Percentiles rank a stretch among this genome's conserved stretches.
phyloP scores from a whole-genome alignment of 2,888 invertebrate species.

The Eupithecia inturbata region DNA sequence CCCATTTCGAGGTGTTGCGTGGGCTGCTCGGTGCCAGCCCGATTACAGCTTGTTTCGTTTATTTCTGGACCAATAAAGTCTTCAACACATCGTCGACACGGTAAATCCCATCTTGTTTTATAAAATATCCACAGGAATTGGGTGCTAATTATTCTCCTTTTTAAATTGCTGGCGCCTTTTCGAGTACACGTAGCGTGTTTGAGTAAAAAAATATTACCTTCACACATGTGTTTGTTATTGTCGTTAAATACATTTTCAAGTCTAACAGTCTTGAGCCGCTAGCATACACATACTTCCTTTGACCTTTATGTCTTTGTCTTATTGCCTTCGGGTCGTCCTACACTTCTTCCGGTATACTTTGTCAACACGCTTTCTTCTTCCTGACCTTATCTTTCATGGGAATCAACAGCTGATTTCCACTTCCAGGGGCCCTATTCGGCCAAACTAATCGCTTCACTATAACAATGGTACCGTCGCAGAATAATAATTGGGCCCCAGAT shows the following conservation, averaged over 20 bases:
- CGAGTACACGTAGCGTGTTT: no score
- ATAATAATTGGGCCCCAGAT: neutral
- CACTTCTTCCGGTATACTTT: neutral
- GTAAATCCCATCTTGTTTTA: neutral
- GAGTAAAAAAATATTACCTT: no score
- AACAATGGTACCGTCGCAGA: neutral
- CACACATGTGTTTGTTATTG: no score
- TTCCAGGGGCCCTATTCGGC: neutral
- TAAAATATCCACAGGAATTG: neutral
- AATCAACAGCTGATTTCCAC: neutral
- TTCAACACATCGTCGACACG: slow-evolving; percentile 17
- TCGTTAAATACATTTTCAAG: neutral
- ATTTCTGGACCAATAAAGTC: slow-evolving; percentile 35
- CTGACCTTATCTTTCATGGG: slow-evolving; percentile 3
- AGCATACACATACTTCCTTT: neutral
- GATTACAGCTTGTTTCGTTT: slow-evolving; percentile 35
- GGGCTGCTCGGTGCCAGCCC: slow-evolving; percentile 50
- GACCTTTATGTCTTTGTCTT: neutral
- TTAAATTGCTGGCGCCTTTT: no score
- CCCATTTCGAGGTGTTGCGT: slow-evolving; percentile 62
- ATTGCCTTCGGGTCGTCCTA: neutral
- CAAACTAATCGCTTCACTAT: neutral
- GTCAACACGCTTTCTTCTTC: neutral
- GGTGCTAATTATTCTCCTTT: neutral
- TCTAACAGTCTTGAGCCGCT: neutral